Evolutionary conservation across 30 jellyfish, hydroid and myxozoan species (phyloP), one percentile per base, ranked within the genome.

Genomic region (Rhopilema esculentum): DNA sequence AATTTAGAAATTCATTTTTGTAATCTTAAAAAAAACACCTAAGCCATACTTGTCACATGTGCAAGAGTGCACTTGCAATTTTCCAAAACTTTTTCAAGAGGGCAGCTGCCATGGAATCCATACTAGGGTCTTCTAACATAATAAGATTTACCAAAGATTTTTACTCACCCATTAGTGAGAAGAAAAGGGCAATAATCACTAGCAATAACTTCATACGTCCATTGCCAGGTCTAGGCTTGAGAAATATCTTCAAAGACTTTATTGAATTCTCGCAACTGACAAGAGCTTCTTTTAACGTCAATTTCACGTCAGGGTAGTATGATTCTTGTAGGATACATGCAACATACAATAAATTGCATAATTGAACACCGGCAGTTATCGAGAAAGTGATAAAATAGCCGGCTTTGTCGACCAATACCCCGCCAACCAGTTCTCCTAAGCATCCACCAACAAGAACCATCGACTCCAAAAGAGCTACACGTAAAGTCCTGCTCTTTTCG

Each of bases 381-480:
- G 84, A 31, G 72, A 83, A 95, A 12, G 96, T 89, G 33, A 84
- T 27, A 27, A 69, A 64, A 76, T 72, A 90, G 7, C 99, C 99
- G 21, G 80, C 81, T 30, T 79, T 75, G 48, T 86, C 92, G 16
- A 95, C 88, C 63, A 95, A 24, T 40, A 89, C 31, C 48, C 99
- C 99, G 61, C 97, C 97, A 29, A 79, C 62, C 23, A 88, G 82
- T 71, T 87, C 93, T 8, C 98, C 93, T 27, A 79, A 20, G 25
- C 83, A 50, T 2, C 97, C 92, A 27, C 98, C 98, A 27, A 95
- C 30, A 72, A 83, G 87, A 24, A 72, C 67, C 98, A 91, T 91
- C 26, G 97, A 73, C 68, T 95, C 99, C 51, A 95, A 70, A 12
- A 95, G 25, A 21, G 91, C 82, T 22, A 86, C 72, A 27, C 99